Percentiles rank a stretch among this genome's conserved stretches.
phyloP scores from a whole-genome alignment of 2,113 vertebrate genomes.

The Heloderma charlesbogerti region DNA sequence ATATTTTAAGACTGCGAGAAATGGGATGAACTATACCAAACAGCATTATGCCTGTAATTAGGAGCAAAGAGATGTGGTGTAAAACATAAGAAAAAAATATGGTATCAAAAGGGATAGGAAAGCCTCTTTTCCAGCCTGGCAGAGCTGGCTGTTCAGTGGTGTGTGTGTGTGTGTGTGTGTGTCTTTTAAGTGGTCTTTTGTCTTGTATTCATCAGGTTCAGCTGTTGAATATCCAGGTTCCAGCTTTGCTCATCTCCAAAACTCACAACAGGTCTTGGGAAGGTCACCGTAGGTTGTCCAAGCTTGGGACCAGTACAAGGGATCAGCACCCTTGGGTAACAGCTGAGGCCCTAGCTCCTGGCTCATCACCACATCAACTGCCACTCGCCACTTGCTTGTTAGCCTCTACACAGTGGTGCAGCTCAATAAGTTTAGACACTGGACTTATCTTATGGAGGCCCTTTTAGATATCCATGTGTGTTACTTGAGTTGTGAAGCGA shows the following conservation, averaged over 20 bases:
- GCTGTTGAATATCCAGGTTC: not conserved
- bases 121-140: not conserved
- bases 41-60: constrained; percentile 54
- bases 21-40: constrained; percentile 38
- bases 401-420: not conserved
- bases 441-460: too few species aligned
- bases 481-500: too few species aligned
- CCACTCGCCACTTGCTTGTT: not conserved
- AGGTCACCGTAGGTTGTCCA: too few species aligned
- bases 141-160: not conserved
- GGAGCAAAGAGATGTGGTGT: constrained; percentile 22
- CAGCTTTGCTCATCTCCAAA: not conserved
- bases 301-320: too few species aligned
- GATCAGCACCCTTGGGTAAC: not conserved
- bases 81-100: constrained; percentile 41
- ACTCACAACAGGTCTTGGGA: not conserved
- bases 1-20: constrained; percentile 54
- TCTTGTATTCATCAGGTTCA: not conserved
- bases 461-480: too few species aligned
- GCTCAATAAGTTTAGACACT: too few species aligned
- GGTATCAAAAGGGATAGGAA: not conserved
- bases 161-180: too few species aligned
- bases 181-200: not conserved
- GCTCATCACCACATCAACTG: not conserved
- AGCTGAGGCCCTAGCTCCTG: not conserved